These are phyloP conservation scores for Rhynchonema sp. DNA, from an alignment of 2,888 invertebrate genomes.

Conservation along the genomic window DNA sequence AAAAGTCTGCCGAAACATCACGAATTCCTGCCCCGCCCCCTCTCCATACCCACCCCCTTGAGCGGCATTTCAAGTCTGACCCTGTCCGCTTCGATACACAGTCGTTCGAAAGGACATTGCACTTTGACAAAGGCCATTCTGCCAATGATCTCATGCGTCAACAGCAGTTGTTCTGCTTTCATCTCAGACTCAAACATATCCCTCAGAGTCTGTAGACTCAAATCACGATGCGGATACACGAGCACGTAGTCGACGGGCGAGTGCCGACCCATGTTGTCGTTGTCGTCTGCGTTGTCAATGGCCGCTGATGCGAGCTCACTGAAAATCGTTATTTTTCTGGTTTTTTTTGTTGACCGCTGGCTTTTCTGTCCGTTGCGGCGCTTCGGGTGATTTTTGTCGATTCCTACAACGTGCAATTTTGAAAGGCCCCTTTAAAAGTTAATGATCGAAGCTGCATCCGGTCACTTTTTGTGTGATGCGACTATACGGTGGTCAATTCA, in stretches of 20 bases:
- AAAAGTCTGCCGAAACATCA: background rate
- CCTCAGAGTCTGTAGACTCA: background rate
- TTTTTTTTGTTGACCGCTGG: no score
- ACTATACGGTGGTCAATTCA: no score
- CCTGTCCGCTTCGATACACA: constrained; percentile 27
- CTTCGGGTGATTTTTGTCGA: no score
- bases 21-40: constrained; percentile 4
- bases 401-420: no score
- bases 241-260: constrained; percentile 8
- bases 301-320: no score
- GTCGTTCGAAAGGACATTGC: constrained; percentile 26
- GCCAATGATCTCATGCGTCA: constrained; percentile 15
- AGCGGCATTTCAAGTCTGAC: constrained; percentile 29
- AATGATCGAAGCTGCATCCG: no score
- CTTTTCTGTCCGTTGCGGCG: no score
- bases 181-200: constrained; percentile 17
- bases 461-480: no score
- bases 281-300: background rate
- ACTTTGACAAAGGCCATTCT: constrained; percentile 15
- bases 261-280: background rate
- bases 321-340: no score
- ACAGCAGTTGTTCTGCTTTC: constrained; percentile 15
- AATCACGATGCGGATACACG: constrained; percentile 1
- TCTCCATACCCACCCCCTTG: constrained; percentile 27
- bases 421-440: no score